These are phyloP conservation scores for Orthonevra nobilis DNA, from an alignment of 2,888 invertebrate genomes.

Conservation along the genomic window DNA sequence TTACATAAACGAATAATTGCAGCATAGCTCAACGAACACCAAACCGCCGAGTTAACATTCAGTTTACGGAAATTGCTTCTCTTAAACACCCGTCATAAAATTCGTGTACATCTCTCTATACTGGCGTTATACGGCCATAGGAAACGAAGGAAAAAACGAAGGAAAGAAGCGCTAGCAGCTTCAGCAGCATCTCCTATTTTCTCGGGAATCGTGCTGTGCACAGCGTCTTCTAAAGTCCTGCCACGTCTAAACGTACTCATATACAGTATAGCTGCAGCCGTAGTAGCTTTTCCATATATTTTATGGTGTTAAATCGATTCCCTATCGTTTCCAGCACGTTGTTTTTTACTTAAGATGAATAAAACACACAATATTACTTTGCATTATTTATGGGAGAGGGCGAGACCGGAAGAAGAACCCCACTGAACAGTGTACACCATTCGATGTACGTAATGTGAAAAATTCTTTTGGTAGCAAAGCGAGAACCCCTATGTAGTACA, in stretches of 20 bases:
- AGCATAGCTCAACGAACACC: conserved; percentile 39
- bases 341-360: conserved; percentile 57
- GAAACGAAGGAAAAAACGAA: conserved; percentile 9
- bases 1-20: conserved; percentile 52
- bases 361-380: conserved; percentile 67
- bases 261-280: conserved; percentile 48
- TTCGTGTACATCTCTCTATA: conserved; percentile 59
- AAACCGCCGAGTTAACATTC: conserved; percentile 48
- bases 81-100: conserved; percentile 76
- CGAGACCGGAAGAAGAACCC: too few relatives aligned
- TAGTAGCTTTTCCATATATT: conserved; percentile 39
- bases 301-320: conserved; percentile 69
- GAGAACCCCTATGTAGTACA: too few relatives aligned
- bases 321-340: conserved; percentile 64
- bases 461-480: conserved; percentile 16
- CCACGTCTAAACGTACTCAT: conserved; percentile 28
- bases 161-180: conserved; percentile 11
- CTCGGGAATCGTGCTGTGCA: conserved; percentile 54
- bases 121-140: conserved; percentile 33
- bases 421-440: too few relatives aligned
- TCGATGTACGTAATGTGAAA: conserved; percentile 36
- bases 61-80: conserved; percentile 77
- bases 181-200: conserved; percentile 13
- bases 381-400: conserved; percentile 59
- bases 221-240: conserved; percentile 44